phyloP scores from a whole-genome alignment of 2,113 vertebrate species.

The Gracilinanus agilis region DNA sequence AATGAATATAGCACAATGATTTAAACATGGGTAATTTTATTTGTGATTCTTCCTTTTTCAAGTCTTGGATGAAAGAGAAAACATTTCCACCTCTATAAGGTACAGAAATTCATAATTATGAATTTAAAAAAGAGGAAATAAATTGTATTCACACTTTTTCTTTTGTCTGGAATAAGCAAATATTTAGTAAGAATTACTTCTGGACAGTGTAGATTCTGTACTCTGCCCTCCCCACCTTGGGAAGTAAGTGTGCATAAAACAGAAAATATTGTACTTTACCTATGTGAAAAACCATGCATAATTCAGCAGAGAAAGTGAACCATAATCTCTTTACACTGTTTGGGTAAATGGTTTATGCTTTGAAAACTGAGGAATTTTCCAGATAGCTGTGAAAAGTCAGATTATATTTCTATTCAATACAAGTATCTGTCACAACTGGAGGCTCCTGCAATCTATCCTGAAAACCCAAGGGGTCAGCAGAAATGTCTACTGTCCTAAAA shows the following conservation, averaged over 20 bases:
- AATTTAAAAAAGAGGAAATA: conserved; percentile 75
- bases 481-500: conserved; percentile 46
- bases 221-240: conserved; percentile 41
- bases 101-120: conserved; percentile 48
- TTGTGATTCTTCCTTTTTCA: conserved; percentile 58
- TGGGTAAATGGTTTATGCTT: conserved; percentile 78
- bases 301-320: conserved; percentile 80
- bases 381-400: conserved; percentile 75
- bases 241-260: conserved; percentile 70
- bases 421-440: conserved; percentile 62
- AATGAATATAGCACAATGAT: conserved; percentile 66
- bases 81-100: conserved; percentile 61
- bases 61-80: conserved; percentile 54
- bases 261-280: conserved; percentile 68
- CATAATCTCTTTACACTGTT: conserved; percentile 79
- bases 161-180: conserved; percentile 65
- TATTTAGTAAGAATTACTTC: conserved; percentile 71
- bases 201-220: conserved; percentile 51
- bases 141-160: conserved; percentile 46
- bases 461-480: conserved; percentile 57
- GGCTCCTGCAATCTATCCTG: conserved; percentile 55
- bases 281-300: conserved; percentile 79
- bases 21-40: conserved; percentile 63
- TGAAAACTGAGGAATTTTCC: conserved; percentile 74
- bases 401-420: conserved; percentile 63